Evolutionary conservation across 1,140 invertebrate genomes (phyloP), one percentile per base, ranked within the genome.

Genomic region (Procambarus clarkii): DNA sequence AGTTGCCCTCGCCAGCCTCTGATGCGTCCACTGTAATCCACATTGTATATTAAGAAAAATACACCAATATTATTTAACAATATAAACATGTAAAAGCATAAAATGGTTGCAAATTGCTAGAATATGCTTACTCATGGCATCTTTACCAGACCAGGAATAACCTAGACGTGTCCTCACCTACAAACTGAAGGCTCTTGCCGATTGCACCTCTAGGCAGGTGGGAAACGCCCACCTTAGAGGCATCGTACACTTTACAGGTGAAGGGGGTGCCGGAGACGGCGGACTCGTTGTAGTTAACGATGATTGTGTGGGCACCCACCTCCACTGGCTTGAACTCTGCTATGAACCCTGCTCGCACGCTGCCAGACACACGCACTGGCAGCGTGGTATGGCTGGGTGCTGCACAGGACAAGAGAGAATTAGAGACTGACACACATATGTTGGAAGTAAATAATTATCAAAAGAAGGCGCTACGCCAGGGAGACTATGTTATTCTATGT

Each of bases 1-100:
- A 95, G 95, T 99, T 99, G 77, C 99, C 99, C 95, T 99, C 99
- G 21, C 99, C 99, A 85, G 98, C 98, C 94, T 98, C 97, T 92
- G 97, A 97, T 9, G 98, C 98, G 95, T 99, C 98, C 64, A 99
- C 98, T 96, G 94, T 82, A 93, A 93, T 11, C 60, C 13, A 18
- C 11, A 64, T 18, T 64, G 18, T 13, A 58, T 1, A 58, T 58
- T 58, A 58, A 58, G 7, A 58, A 13, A 58, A 58, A 13, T 58
- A 8, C 34, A 34, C 34, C 34, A 34, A 34, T 34, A 34, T 34
- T 34, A 34, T 34, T 34, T 34, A 34, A 34, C 34, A 34, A 34
- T 34, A 34, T 34, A 34, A 34, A 34, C 34, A 34, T 34, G 34
- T 34, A 34, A 34, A 34, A 34, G 34, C 34, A 34, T 34, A 34